Percentiles rank a stretch among this genome's conserved stretches.
phyloP scores from a whole-genome alignment of 1,140 invertebrate genomes.

The Zeugodacus cucurbitae region DNA sequence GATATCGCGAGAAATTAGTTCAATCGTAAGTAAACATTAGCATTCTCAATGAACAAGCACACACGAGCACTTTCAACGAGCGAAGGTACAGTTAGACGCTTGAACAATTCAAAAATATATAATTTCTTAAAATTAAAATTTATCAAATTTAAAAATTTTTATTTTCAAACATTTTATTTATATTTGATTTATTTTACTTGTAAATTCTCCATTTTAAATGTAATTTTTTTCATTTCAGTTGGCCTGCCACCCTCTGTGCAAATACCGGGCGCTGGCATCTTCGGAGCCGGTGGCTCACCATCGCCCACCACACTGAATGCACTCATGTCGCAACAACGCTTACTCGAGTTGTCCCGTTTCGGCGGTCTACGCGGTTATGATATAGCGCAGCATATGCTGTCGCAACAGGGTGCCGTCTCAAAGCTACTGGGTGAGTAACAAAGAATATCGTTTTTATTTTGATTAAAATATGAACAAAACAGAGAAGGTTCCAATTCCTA shows the following conservation, averaged over 20 bases:
- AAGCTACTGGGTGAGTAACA: slow-evolving; percentile 83
- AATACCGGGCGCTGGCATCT: slow-evolving; percentile 52
- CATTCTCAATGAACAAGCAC: background rate
- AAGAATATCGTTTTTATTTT: too few species aligned
- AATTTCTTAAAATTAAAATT: too few species aligned
- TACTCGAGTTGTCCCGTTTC: slow-evolving; percentile 85
- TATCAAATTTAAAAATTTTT: background rate
- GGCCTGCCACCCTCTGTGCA: slow-evolving; percentile 61
- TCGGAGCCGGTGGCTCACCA: slow-evolving; percentile 58
- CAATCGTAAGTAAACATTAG: background rate
- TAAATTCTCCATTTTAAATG: background rate
- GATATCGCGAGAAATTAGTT: background rate
- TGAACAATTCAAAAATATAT: too few species aligned
- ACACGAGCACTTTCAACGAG: background rate
- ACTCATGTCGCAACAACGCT: slow-evolving; percentile 77
- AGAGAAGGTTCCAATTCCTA: too few species aligned
- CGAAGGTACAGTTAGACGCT: background rate
- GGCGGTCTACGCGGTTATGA: slow-evolving; percentile 88
- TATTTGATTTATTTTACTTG: background rate
- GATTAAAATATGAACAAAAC: too few species aligned
- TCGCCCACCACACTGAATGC: slow-evolving; percentile 73
- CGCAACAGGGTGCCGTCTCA: slow-evolving; percentile 91
- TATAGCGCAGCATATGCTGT: slow-evolving; percentile 87
- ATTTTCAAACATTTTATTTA: background rate
- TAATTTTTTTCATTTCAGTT: slow-evolving; percentile 47